These are phyloP conservation scores for Apis mellifera DNA, from an alignment of 1,140 invertebrate species.

Conservation along the genomic window DNA sequence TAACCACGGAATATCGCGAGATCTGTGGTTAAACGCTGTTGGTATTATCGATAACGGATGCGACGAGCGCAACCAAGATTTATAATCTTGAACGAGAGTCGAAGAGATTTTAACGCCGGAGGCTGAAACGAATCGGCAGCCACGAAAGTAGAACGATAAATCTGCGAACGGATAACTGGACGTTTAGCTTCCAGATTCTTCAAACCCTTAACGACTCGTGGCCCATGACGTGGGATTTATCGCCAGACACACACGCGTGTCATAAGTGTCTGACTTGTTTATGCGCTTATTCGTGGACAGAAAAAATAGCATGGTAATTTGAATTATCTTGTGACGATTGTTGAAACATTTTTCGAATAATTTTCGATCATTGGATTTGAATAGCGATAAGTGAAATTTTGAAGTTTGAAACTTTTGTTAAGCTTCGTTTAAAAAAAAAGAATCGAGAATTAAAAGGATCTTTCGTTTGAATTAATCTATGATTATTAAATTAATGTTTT, in stretches of 20 bases:
- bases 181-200: conserved; percentile 62
- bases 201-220: conserved; percentile 41
- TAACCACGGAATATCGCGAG: neutral
- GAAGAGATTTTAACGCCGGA: conserved; percentile 32
- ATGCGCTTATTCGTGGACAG: neutral
- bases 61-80: conserved; percentile 40
- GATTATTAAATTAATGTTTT: no score
- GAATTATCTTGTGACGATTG: no score
- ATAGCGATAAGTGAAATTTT: no score
- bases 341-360: no score
- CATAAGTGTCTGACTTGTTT: neutral
- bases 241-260: neutral
- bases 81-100: conserved; percentile 51
- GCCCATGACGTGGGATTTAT: conserved; percentile 41
- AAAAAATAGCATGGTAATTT: no score
- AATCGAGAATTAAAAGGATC: no score
- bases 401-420: no score
- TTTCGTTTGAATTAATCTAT: no score
- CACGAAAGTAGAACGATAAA: conserved; percentile 63
- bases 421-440: no score
- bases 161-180: conserved; percentile 56
- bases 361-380: no score
- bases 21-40: neutral
- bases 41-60: conserved; percentile 42
- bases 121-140: conserved; percentile 49